These are phyloP conservation scores for Sinocyclocheilus anophthalmus DNA, from an alignment of 2,113 vertebrate genomes.

Conservation along the genomic window DNA sequence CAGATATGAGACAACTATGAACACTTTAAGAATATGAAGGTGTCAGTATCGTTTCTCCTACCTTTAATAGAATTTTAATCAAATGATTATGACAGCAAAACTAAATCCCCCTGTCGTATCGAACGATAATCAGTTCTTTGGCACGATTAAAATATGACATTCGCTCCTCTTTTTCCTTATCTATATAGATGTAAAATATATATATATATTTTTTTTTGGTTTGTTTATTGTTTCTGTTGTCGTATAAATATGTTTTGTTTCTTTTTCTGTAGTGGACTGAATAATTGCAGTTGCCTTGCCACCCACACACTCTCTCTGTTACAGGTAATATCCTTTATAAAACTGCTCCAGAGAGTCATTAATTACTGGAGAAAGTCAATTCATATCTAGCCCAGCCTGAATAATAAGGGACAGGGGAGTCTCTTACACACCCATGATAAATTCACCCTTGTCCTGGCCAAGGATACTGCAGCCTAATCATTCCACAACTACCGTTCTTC, in stretches of 20 bases:
- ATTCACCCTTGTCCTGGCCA: slow-evolving; percentile 59
- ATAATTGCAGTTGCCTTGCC: slow-evolving; percentile 20
- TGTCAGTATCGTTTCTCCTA: neutral
- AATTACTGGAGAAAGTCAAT: slow-evolving; percentile 73
- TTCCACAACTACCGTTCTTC: slow-evolving; percentile 51
- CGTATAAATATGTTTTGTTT: no score
- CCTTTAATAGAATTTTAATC: neutral
- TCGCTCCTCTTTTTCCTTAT: no score
- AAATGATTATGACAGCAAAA: neutral
- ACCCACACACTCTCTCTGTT: slow-evolving; percentile 50
- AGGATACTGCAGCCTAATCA: slow-evolving; percentile 60
- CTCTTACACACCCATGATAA: slow-evolving; percentile 65
- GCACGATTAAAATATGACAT: no score
- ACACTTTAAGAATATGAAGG: slow-evolving; percentile 9
- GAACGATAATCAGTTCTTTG: no score
- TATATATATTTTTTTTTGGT: no score
- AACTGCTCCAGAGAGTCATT: slow-evolving; percentile 69
- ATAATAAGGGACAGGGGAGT: slow-evolving; percentile 69
- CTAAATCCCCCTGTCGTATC: neutral
- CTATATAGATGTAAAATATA: no score
- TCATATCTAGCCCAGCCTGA: slow-evolving; percentile 64
- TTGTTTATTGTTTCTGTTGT: no score
- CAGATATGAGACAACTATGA: neutral
- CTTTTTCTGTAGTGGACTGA: neutral
- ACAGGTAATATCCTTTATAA: slow-evolving; percentile 67